Percentiles rank a stretch among this genome's conserved stretches.
These are phyloP conservation scores for Geopemphigus sp. DNA, from an alignment of 1,140 invertebrate species.

Conservation along the genomic window DNA sequence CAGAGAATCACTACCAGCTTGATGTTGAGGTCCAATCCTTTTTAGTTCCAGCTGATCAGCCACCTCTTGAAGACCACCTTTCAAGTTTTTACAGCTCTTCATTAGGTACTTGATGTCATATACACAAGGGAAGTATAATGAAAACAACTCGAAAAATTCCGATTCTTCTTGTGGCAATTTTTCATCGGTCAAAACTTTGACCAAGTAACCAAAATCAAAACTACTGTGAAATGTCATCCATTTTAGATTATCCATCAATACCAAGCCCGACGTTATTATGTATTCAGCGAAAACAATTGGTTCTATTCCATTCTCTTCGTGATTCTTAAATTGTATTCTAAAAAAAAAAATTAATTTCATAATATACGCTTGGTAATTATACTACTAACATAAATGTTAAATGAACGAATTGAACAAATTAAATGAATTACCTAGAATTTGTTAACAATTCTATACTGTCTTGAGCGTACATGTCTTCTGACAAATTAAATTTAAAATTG, in stretches of 20 bases:
- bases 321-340: conserved; percentile 93
- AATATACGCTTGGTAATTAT: neutral
- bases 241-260: conserved; percentile 91
- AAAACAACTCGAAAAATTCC: conserved; percentile 91
- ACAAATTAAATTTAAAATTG: conserved; percentile 95
- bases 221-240: conserved; percentile 96
- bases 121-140: conserved; percentile 92
- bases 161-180: conserved; percentile 86
- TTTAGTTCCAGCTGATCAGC: conserved; percentile 86
- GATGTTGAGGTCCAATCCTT: conserved; percentile 93
- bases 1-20: conserved; percentile 95
- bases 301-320: conserved; percentile 96
- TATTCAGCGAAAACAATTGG: conserved; percentile 94
- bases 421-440: conserved; percentile 69
- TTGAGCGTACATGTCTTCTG: conserved; percentile 97
- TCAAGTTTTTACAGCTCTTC: conserved; percentile 97
- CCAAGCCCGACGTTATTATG: conserved; percentile 93
- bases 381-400: neutral
- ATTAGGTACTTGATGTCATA: conserved; percentile 99
- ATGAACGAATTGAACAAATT: neutral
- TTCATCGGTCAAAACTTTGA: conserved; percentile 88
- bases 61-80: conserved; percentile 95
- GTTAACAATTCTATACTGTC: conserved; percentile 95
- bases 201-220: conserved; percentile 98
- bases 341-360: too few species aligned